phyloP scores from a whole-genome alignment of 2,797 vertebrate species.

The Xiphophorus birchmanni region DNA sequence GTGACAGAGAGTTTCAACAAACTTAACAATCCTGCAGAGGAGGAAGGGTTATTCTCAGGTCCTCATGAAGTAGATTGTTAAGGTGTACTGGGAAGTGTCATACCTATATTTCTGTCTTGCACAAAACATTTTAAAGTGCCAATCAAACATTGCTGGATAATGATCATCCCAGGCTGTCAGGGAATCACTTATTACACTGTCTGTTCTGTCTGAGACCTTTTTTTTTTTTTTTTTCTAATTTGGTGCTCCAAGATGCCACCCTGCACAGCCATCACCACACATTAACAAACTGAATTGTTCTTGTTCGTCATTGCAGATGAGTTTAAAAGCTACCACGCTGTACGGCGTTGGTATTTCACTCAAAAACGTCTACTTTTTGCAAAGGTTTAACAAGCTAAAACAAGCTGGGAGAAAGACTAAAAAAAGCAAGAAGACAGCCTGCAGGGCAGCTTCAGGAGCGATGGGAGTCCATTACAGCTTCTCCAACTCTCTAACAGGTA shows the following conservation, averaged over 20 bases:
- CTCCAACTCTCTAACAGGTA: conserved; percentile 72
- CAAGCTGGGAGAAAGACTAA: conserved; percentile 49
- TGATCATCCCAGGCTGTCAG: conserved; percentile 65
- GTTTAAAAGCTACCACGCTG: not conserved
- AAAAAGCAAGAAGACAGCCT: conserved; percentile 59
- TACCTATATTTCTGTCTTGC: conserved; percentile 36
- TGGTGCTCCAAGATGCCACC: conserved; percentile 38
- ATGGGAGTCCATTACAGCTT: conserved; percentile 72
- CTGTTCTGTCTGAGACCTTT: conserved; percentile 27
- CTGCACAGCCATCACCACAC: conserved; percentile 6
- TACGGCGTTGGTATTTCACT: conserved; percentile 17
- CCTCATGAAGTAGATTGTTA: conserved; percentile 63
- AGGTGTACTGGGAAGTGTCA: conserved; percentile 56
- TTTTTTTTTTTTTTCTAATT: conserved; percentile 47
- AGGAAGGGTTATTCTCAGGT: conserved; percentile 57
- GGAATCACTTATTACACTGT: conserved; percentile 30
- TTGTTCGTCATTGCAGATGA: conserved; percentile 33
- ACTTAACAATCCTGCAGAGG: conserved; percentile 66
- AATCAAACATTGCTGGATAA: conserved; percentile 73
- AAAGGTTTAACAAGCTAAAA: conserved; percentile 42
- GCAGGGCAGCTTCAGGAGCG: conserved; percentile 59
- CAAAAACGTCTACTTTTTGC: conserved; percentile 31
- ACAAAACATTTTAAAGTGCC: conserved; percentile 66
- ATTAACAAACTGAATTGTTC: conserved; percentile 27
- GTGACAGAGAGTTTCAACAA: conserved; percentile 59